Conservation (phyloP, 2,888 invertebrate species). For the Caradrina clavipalpis region DNA sequence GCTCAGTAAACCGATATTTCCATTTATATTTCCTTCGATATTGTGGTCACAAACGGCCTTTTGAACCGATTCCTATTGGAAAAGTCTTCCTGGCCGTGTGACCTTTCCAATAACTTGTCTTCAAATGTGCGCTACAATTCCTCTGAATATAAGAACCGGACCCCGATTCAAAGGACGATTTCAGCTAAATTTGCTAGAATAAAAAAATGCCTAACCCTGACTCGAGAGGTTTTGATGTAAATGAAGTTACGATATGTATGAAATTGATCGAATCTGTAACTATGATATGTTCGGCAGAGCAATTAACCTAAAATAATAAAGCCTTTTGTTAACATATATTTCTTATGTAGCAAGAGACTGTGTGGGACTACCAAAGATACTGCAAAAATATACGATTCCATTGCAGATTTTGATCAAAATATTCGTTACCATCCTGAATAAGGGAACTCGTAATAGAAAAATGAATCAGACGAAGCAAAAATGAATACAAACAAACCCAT, state of each 20-base stretch:
- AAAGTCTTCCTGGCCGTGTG: constrained; percentile 42
- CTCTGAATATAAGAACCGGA: constrained; percentile 34
- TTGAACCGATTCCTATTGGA: constrained; percentile 42
- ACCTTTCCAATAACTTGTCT: constrained; percentile 53
- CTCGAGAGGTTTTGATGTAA: constrained; percentile 1
- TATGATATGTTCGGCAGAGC: constrained; percentile 3
- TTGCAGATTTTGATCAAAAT: constrained; percentile 1
- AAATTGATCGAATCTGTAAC: constrained; percentile 21
- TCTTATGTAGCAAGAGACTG: background rate
- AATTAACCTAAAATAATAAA: constrained; percentile 31
- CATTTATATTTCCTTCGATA: constrained; percentile 43
- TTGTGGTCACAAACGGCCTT: constrained; percentile 40
- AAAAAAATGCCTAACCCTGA: background rate
- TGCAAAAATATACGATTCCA: background rate
- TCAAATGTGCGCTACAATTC: constrained; percentile 48
- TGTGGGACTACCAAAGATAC: background rate
- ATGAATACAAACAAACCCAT: constrained; percentile 11
- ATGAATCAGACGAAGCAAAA: background rate
- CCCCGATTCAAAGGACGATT: constrained; percentile 24
- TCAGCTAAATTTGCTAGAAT: constrained; percentile 4
- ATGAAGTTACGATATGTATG: constrained; percentile 14
- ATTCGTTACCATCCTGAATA: background rate
- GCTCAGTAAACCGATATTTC: constrained; percentile 35
- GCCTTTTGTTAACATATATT: background rate
- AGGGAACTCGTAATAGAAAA: background rate